Percentiles rank a stretch among this genome's conserved stretches.
Conservation (phyloP, 2,797 vertebrate genomes). For the Pangasius djambal region DNA sequence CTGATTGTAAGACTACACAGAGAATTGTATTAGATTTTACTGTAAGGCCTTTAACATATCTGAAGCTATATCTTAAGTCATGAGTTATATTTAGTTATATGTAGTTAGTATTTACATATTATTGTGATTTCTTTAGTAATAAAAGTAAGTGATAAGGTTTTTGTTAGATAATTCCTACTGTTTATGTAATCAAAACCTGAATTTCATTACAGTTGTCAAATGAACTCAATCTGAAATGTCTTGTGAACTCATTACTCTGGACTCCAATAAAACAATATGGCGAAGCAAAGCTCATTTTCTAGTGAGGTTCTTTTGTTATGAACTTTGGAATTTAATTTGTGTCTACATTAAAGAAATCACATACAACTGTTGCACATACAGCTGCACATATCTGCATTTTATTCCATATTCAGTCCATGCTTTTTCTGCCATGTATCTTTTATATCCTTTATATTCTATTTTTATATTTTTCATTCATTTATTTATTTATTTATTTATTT, state of each 20-base stretch:
- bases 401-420: no score
- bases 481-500: no score
- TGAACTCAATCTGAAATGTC: neutral
- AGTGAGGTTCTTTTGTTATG: neutral
- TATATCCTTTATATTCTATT: no score
- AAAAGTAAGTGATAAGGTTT: no score
- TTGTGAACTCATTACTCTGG: neutral
- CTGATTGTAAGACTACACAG: neutral
- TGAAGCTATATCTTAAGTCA: neutral
- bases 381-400: no score
- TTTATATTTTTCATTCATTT: no score
- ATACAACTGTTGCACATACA: no score
- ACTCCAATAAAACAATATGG: neutral
- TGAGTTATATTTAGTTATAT: neutral
- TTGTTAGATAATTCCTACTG: neutral
- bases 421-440: no score
- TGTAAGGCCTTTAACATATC: neutral
- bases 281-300: neutral
- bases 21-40: neutral
- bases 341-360: neutral
- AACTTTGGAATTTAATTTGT: neutral
- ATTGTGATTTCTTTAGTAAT: neutral
- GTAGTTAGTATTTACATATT: neutral
- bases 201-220: neutral
- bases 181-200: neutral